Conservation (phyloP, 2,797 vertebrate species). For the Lacerta viridis region DNA sequence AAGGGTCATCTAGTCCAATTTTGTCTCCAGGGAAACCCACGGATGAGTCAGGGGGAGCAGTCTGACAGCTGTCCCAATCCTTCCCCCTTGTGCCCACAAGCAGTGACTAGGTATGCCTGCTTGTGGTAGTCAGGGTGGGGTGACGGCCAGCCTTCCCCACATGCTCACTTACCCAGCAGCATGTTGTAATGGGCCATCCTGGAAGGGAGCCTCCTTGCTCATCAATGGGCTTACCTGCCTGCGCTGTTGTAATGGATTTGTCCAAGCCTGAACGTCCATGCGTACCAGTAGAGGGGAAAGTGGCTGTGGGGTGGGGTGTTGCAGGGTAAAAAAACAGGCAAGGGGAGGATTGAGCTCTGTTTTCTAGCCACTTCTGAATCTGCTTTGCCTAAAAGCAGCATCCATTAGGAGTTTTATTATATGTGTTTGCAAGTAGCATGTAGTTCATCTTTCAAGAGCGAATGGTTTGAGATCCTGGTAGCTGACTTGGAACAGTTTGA, state of each 20-base stretch:
- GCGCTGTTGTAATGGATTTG: no score
- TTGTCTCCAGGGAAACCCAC: neutral
- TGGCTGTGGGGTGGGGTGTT: neutral
- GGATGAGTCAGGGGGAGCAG: neutral
- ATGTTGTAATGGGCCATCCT: no score
- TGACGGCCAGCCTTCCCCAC: no score
- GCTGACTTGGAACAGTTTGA: neutral
- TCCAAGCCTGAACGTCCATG: no score
- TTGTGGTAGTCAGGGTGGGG: no score
- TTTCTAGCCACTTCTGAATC: neutral
- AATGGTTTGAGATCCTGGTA: neutral
- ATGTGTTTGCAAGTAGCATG: neutral
- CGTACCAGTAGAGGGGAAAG: neutral
- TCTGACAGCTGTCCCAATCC: neutral
- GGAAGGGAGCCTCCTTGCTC: no score
- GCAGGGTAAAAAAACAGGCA: conserved; percentile 13
- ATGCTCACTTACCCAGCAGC: no score
- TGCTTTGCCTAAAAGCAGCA: neutral
- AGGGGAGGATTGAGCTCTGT: neutral
- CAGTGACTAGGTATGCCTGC: no score
- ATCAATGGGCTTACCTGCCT: no score
- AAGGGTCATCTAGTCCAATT: no score
- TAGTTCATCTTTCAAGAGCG: neutral
- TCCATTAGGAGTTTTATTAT: neutral
- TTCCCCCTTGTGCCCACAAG: neutral